Conservation (phyloP, 2,797 vertebrate genomes). For the Pteronotus mesoamericanus region DNA sequence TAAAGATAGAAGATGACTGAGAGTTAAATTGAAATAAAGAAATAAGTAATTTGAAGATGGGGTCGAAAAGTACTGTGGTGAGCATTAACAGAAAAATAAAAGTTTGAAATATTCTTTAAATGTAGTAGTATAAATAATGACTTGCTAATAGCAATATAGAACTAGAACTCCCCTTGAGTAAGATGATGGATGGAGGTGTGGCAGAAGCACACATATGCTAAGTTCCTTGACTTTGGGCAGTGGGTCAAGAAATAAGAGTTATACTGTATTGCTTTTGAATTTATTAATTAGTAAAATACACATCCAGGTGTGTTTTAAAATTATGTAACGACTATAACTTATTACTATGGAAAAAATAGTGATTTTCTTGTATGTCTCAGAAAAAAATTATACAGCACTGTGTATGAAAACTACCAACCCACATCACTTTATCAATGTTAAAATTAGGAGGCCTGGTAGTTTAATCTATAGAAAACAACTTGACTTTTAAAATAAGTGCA, state of each 20-base stretch:
- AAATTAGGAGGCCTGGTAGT: background rate
- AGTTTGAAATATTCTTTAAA: background rate
- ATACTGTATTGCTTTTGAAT: background rate
- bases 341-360: background rate
- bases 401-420: background rate
- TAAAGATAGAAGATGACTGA: background rate
- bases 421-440: conserved; percentile 13
- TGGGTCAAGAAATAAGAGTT: background rate
- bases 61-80: background rate
- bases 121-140: background rate
- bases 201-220: no score
- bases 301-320: background rate
- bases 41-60: background rate
- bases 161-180: background rate
- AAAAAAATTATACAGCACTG: background rate
- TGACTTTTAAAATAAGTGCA: no score
- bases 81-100: background rate
- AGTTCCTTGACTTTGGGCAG: background rate
- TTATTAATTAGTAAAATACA: background rate
- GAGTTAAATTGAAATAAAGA: background rate
- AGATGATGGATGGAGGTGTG: background rate
- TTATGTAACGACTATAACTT: background rate
- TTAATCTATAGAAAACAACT: no score
- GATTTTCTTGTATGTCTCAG: background rate
- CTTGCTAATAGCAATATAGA: background rate